Evolutionary conservation across 2,888 invertebrate species (phyloP), one percentile per base, ranked within the genome.

Genomic region (Microctonus brassicae): DNA sequence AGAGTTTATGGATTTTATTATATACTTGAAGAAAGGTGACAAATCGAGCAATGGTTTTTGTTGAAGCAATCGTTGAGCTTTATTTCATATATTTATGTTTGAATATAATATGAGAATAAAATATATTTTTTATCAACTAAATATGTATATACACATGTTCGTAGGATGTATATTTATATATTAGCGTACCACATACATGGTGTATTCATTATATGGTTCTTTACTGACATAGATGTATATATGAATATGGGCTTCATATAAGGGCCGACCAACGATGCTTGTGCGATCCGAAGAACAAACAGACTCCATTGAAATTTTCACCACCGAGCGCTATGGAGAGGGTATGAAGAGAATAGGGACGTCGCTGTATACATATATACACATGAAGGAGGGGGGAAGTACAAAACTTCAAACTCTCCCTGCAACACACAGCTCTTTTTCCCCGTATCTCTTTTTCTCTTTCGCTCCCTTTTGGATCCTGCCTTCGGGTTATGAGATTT

Each of bases 401-500:
- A 70, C 63, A 70, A 64, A 70, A 71, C 61, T 64, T 34, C 55
- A 60, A 72, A 72, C 61, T 69, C 73, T 72, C 72, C 71, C 17
- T 47, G 39, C 39, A 39, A 39, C 11, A 39, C 39, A 39, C 17
- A 17, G 3, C 47, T 20, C 17, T 47, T 7, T 47, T 17, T 17
- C 17, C 47, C 47, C 9, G 17, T 7, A 47, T 20, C 47, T 47
- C 17, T n/a, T 47, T 20, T 17, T 47, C 75, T 72, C 71, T 70
- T 70, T 73, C 76, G 70, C 66, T 75, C 76, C 76, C 73, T 68
- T 77, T 71, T 47, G 70, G 72, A 78, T 76, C 70, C 74, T 77
- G 79, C 80, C 81, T 82, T 78, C 76, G 78, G 86, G 85, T 86
- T 84, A 85, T 85, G 86, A 85, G 85, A 85, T 86, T 86, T 85